These are phyloP conservation scores for Anoura caudifer DNA, from an alignment of 2,113 vertebrate species.

Conservation along the genomic window DNA sequence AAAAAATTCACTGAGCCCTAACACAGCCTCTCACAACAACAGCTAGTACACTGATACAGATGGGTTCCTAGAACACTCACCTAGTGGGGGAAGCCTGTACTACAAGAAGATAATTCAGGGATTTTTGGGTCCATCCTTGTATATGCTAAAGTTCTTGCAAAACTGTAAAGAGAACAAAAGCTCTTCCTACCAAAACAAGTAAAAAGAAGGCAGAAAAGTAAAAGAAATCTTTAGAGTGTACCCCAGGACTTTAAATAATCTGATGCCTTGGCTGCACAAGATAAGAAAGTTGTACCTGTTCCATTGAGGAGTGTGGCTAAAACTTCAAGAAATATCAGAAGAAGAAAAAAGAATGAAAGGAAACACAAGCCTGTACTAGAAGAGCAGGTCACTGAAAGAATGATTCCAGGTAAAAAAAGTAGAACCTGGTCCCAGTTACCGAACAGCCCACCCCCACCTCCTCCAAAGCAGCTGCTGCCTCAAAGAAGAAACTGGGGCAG, in stretches of 20 bases:
- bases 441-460: constrained; percentile 87
- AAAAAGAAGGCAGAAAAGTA: constrained; percentile 97
- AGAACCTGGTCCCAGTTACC: constrained; percentile 82
- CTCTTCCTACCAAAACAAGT: constrained; percentile 86
- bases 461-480: constrained; percentile 79
- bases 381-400: constrained; percentile 81
- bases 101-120: no score
- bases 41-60: no score
- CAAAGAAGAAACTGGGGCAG: constrained; percentile 90
- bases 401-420: constrained; percentile 85
- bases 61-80: no score
- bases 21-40: no score
- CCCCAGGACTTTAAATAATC: constrained; percentile 87
- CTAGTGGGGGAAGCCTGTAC: no score
- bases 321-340: constrained; percentile 81
- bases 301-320: constrained; percentile 76
- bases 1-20: no score
- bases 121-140: constrained; percentile 33
- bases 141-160: constrained; percentile 95
- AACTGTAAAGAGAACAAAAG: constrained; percentile 93
- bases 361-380: constrained; percentile 82
- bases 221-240: constrained; percentile 89
- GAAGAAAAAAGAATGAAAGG: constrained; percentile 95
- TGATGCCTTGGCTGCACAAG: constrained; percentile 83
- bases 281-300: constrained; percentile 79